These are phyloP conservation scores for Hemicordylus capensis DNA, from an alignment of 2,113 vertebrate species.

Conservation along the genomic window DNA sequence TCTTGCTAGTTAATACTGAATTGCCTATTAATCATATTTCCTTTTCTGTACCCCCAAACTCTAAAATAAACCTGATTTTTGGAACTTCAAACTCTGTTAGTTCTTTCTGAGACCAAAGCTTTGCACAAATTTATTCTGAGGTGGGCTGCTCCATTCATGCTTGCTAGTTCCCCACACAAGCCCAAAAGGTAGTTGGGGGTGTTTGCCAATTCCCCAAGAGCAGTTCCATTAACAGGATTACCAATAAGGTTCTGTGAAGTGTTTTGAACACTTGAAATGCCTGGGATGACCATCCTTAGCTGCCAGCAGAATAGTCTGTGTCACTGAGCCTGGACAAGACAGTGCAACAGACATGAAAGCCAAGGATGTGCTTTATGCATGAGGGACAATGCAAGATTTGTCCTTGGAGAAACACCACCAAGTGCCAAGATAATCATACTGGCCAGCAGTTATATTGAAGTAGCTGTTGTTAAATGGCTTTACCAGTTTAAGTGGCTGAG, in stretches of 20 bases:
- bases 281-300: not conserved
- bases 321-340: not conserved
- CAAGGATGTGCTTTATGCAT: not conserved
- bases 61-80: too few species aligned
- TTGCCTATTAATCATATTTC: too few species aligned
- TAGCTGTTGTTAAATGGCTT: not conserved
- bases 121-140: too few species aligned
- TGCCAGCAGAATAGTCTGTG: not conserved
- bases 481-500: not conserved
- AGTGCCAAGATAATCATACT: not conserved
- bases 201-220: too few species aligned
- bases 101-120: too few species aligned
- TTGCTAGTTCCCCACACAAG: too few species aligned
- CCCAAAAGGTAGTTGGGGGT: too few species aligned
- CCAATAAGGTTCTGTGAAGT: not conserved
- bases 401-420: not conserved
- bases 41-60: too few species aligned
- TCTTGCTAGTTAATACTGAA: too few species aligned
- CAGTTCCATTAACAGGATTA: too few species aligned
- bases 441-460: not conserved
- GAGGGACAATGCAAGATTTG: not conserved
- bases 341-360: not conserved
- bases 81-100: too few species aligned
- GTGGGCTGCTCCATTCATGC: too few species aligned
- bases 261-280: not conserved